A percentile compares a stretch with the other conserved stretches of the same genome.
Evolutionary conservation across 2,113 vertebrate genomes (phyloP).

Genomic region (Ancistrus triradiatus): DNA sequence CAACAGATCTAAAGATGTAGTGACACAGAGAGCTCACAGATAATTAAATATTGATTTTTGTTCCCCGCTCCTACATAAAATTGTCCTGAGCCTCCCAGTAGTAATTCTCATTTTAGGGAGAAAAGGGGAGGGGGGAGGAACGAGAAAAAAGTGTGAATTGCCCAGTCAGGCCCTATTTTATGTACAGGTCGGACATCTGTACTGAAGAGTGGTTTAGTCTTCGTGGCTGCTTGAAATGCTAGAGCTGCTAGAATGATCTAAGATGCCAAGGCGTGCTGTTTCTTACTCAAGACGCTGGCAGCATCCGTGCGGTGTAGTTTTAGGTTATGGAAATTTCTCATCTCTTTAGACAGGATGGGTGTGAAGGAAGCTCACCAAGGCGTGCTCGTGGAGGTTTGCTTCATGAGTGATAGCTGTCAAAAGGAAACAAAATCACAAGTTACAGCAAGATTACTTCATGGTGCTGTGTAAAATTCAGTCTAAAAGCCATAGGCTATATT

Average conservation of each 20-base stretch:
- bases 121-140: slow-evolving; percentile 19
- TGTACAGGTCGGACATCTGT: slow-evolving; percentile 46
- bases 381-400: slow-evolving; percentile 5
- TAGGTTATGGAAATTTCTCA: slow-evolving; percentile 8
- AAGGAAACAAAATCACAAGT: neutral
- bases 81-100: slow-evolving; percentile 97
- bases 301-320: neutral
- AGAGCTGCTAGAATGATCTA: slow-evolving; percentile 29
- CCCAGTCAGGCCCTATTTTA: slow-evolving; percentile 44
- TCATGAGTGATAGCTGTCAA: slow-evolving; percentile 17
- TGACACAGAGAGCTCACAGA: slow-evolving; percentile 99
- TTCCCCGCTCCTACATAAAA: slow-evolving; percentile 99
- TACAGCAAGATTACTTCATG: slow-evolving; percentile 3
- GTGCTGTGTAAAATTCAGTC: neutral
- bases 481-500: no score
- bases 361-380: slow-evolving; percentile 5
- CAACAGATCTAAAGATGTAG: slow-evolving; percentile 97
- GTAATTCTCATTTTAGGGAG: slow-evolving; percentile 82
- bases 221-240: slow-evolving; percentile 23
- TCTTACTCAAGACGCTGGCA: slow-evolving; percentile 24
- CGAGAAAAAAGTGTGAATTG: slow-evolving; percentile 36
- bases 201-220: slow-evolving; percentile 25
- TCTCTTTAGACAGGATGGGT: neutral
- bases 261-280: slow-evolving; percentile 17
- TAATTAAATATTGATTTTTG: slow-evolving; percentile 99